Evolutionary conservation across 2,888 invertebrate species (phyloP), one percentile per base, ranked within the genome.

Genomic region (Drosophila algonquin): DNA sequence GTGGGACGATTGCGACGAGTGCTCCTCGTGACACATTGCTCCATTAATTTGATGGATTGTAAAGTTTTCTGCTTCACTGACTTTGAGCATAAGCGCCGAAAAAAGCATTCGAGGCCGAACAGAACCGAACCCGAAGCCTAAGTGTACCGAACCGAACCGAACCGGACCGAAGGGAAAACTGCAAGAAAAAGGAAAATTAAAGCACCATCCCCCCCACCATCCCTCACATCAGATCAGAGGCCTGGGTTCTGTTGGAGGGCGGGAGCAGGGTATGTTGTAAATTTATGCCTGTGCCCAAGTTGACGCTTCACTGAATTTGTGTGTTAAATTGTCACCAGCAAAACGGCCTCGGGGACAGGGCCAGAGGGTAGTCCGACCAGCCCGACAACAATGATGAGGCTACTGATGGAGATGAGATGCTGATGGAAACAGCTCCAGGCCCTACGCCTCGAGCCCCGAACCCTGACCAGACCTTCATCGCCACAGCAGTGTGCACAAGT

Each of bases 1-100:
- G 47, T 51, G 48, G 53, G 40, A 30, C 30, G 40, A 40, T 14
- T 8, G 30, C 30, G 2, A 6, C 51, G 63, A 48, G 45, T 64
- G 73, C 63, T 78, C 70, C 76, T 76, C 67, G 87, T 79, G 89
- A 89, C 87, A 85, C 87, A 85, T 85, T 85, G 85, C 89, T 79
- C 87, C 85, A 85, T 85, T 89, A 89, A 85, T 87, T 85, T 85
- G 85, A 85, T 89, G 89, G 85, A 85, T 85, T 89, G 85, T 89
- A 87, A 87, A 85, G 85, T 85, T 89, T 89, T 87, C 67, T 68
- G 87, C 85, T 89, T 79, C 79, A 87, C 55, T 77, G 77, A 76
- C 75, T 87, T 68, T 52, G 47, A 63, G 72, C 68, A 71, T 63
- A 63, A 63, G 57, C 48, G 58, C 56, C 63, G 60, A 63, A 57